A percentile compares a stretch with the other conserved stretches of the same genome.
phyloP scores from a whole-genome alignment of 2,797 vertebrate genomes.

The Ctenosaura bakeri region DNA sequence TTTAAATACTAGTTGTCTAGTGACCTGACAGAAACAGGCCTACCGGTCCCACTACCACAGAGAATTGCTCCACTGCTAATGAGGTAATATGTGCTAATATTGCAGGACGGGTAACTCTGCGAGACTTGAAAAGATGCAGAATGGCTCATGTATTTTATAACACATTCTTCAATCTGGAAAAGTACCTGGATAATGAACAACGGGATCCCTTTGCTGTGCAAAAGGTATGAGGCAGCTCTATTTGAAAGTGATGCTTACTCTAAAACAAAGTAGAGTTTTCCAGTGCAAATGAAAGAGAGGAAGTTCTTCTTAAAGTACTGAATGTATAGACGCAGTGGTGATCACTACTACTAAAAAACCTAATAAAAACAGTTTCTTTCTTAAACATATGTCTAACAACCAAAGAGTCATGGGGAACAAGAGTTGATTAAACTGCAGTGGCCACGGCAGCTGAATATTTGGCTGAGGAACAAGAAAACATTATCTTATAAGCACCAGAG shows the following conservation, averaged over 20 bases:
- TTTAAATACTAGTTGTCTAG: not conserved
- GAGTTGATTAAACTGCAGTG: not conserved
- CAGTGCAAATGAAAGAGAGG: not conserved
- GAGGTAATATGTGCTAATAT: conserved; percentile 53
- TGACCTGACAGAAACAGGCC: not conserved
- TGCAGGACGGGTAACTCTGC: conserved; percentile 93
- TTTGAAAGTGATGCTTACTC: conserved; percentile 28
- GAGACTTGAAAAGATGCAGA: conserved; percentile 94
- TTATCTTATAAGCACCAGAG: not conserved
- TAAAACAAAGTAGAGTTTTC: not conserved
- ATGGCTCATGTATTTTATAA: conserved; percentile 99
- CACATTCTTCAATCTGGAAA: conserved; percentile 99
- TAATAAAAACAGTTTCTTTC: not conserved
- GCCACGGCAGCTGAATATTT: not conserved
- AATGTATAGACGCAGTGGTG: too few relatives aligned
- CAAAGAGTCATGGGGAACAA: not conserved
- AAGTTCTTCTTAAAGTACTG: not conserved
- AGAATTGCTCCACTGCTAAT: conserved; percentile 16
- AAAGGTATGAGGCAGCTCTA: conserved; percentile 85
- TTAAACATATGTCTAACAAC: not conserved
- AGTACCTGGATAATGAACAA: conserved; percentile 99
- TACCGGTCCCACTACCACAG: not conserved
- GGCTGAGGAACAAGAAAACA: not conserved
- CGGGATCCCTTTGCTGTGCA: conserved; percentile 99
- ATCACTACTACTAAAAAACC: not conserved